These are phyloP conservation scores for Clarias batrachus DNA, from an alignment of 2,113 vertebrate species.

Conservation along the genomic window DNA sequence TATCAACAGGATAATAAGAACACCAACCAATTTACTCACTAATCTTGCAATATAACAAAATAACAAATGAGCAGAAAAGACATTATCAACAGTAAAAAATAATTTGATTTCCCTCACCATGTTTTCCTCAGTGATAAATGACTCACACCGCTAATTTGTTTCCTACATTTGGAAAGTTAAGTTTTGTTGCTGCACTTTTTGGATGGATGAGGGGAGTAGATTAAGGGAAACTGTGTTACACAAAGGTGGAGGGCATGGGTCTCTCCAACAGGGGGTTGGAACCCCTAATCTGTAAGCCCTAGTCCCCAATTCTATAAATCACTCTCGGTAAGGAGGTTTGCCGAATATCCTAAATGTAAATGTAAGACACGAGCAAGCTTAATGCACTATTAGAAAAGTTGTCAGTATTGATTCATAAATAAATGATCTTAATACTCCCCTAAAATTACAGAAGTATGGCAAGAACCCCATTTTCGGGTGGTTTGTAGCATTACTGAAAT, in stretches of 20 bases:
- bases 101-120: not conserved
- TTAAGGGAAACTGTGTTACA: not conserved
- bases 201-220: conserved; percentile 11
- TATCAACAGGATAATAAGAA: not conserved
- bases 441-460: not conserved
- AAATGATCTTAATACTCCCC: not conserved
- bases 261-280: not conserved
- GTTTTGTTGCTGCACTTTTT: not conserved
- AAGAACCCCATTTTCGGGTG: not conserved
- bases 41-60: not conserved
- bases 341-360: not conserved
- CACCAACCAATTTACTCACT: not conserved
- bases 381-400: not conserved
- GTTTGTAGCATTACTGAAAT: not conserved
- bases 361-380: not conserved
- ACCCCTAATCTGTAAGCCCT: not conserved
- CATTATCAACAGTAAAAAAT: not conserved
- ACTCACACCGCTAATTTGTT: not conserved
- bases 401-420: not conserved
- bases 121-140: not conserved
- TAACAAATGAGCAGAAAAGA: not conserved
- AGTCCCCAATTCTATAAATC: not conserved
- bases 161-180: not conserved
- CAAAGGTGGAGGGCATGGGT: not conserved
- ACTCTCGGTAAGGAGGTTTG: not conserved